Base-by-base conservation (phyloP, 2,797 vertebrate genomes). In the Mus minutoides region DNA sequence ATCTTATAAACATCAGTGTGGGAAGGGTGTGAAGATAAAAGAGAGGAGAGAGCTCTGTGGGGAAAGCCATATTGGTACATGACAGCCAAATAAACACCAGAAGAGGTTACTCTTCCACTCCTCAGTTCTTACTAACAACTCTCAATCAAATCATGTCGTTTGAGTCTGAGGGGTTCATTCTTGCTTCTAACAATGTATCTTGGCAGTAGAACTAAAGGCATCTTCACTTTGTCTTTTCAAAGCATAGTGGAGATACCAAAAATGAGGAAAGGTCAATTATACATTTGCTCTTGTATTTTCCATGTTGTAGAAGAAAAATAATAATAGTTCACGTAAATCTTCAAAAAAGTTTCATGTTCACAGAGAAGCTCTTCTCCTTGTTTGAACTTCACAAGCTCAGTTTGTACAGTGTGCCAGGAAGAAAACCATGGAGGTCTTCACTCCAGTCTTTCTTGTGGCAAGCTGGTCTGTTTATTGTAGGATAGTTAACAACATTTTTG, bases 241-340 rank as follows among this genome's bases (percentile, higher is more conserved):
- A 64, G 37, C 10, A 64, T 58, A 40, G 4, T 34, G 56, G 87
- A 62, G 13, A 56, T 91, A 54, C 85, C 14, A 58, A 34, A 91
- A 11, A 40, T 40, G 21, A 56, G n/a, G 46, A 88, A 95, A 91
- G 13, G n/a, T 82, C 46, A 40, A 83, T 79, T 76, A 75, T 46
- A 14, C 43, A 31, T 84, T 92, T 90, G 40, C 34, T 91, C 40
- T 94, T 88, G 60, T 34, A 52, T 71, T 84, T 94, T 10, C 58
- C 1, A 24, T 67, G 22, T 73, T 90, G 24, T 0, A 16, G 17
- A 26, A 88, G 46, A 94, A 94, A 79, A 60, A 1, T 62, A 13
- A 60, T 58, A 84, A 31, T 16, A n/a, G 10, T 85, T 84, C 31
- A 54, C 46, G 79, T 79, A 58, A 77, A 69, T n/a, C 7, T 88